A percentile compares a stretch with the other conserved stretches of the same genome.
Evolutionary conservation across 2,113 vertebrate species (phyloP).

Genomic region (Malaclemys terrapin): DNA sequence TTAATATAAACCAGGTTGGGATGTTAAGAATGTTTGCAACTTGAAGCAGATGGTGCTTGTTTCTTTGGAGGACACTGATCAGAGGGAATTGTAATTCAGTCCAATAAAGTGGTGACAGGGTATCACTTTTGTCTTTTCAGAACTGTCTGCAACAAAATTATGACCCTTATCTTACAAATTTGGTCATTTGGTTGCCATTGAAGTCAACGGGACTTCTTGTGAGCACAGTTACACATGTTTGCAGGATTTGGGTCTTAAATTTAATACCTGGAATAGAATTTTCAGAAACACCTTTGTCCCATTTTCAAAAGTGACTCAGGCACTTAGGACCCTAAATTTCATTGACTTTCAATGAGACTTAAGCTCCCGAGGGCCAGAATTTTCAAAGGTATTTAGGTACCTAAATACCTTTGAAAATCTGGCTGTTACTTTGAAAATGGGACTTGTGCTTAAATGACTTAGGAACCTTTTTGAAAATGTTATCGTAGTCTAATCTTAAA

Average conservation of each 20-base stretch:
- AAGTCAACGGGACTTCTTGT: neutral
- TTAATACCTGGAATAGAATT: neutral
- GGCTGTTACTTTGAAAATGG: neutral
- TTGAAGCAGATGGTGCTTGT: constrained; percentile 4
- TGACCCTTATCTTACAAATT: constrained; percentile 5
- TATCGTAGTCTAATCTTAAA: neutral
- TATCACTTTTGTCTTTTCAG: constrained; percentile 52
- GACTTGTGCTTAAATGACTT: neutral
- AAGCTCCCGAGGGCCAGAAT: neutral
- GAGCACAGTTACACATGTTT: neutral
- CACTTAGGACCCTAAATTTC: neutral
- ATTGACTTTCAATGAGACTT: neutral
- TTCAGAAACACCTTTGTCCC: neutral
- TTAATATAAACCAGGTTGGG: constrained; percentile 12
- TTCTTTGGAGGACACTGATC: constrained; percentile 42
- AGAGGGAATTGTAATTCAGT: constrained; percentile 28
- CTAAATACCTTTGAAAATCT: neutral
- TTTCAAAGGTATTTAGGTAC: neutral
- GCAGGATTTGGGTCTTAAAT: constrained; percentile 13
- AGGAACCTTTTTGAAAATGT: neutral
- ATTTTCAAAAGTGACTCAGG: neutral
- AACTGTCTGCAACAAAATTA: constrained; percentile 53
- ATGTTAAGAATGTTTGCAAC: constrained; percentile 8
- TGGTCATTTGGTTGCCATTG: neutral
- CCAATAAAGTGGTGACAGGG: constrained; percentile 43